Evolutionary conservation across 1,140 invertebrate genomes (phyloP), one percentile per base, ranked within the genome.

Genomic region (Myzus persicae): DNA sequence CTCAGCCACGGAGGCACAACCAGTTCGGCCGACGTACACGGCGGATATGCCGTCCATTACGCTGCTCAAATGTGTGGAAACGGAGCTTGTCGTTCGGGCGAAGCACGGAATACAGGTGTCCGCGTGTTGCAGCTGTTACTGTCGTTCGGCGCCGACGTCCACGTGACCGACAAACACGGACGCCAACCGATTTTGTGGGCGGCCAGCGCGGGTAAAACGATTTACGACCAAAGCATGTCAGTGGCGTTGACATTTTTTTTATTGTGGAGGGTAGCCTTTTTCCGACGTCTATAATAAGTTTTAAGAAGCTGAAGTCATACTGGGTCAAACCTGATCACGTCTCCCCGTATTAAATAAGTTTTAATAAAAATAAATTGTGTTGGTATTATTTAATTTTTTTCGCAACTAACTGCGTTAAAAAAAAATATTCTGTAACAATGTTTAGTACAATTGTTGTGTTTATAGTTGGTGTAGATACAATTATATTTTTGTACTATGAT

Each of bases 111-210:
- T 97, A 11, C 96, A 4, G 98, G 98, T 0, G 95, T 98, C 46
- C 97, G 97, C 94, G 97, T 99, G 36, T 96, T 99, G 2, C 96
- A 97, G 93, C 97, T 97, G n/a, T 96, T 99, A 4, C 95, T 99
- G 38, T 96, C 97, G 85, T 97, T 97, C 94, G 97, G 97, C 14
- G 97, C 98, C 2, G 96, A 97, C 91, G 97, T 99, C 2, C 97
- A 98, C 94, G 98, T 98, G 2, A 96, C 96, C 82, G 99, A 99
- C 95, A 97, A 97, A 82, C 99, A 99, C 94, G 98, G 98, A 1
- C 95, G 99, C 6, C 98, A 98, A 94, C 99, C 99, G 4, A 96
- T 99, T 48, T 95, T 99, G 5, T 99, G 99, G 99, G 99, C 99
- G 0, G 98, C 99, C 0, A 99, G 98, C 95, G 98, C 98, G 88